Evolutionary conservation across 2,797 vertebrate genomes (phyloP).

Genomic region (Alcedo quadribrachys): DNA sequence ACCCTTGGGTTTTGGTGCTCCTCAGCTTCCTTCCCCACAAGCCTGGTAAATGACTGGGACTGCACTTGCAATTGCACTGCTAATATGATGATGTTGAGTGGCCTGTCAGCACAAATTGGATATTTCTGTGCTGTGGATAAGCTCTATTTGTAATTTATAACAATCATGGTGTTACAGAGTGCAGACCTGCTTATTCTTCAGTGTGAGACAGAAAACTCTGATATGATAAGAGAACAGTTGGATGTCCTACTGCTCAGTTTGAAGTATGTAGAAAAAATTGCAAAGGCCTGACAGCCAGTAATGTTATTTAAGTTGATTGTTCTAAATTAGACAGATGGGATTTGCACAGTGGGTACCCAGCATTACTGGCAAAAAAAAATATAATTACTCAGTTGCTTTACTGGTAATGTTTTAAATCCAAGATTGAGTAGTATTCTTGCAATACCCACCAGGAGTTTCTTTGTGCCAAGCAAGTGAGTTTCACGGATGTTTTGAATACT

Average conservation of each 20-base stretch:
- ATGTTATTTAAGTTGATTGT: not conserved
- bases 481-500: not conserved
- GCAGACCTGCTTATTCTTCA: not conserved
- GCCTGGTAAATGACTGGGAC: not conserved
- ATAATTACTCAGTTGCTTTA: not conserved
- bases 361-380: not conserved
- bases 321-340: slow-evolving; percentile 12
- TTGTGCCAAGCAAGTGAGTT: not conserved
- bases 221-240: not conserved
- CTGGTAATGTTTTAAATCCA: not conserved
- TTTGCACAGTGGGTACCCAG: slow-evolving; percentile 13
- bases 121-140: not conserved
- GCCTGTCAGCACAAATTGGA: not conserved
- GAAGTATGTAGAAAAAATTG: not conserved
- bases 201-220: not conserved
- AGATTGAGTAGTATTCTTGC: not conserved
- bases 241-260: not conserved
- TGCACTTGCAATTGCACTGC: accelerated
- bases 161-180: not conserved
- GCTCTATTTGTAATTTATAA: not conserved
- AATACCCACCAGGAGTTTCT: not conserved
- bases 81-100: not conserved
- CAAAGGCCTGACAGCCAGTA: not conserved
- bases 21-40: not conserved
- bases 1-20: not conserved